These are phyloP conservation scores for Drosophila colorata DNA, from an alignment of 2,888 invertebrate species.

Conservation along the genomic window DNA sequence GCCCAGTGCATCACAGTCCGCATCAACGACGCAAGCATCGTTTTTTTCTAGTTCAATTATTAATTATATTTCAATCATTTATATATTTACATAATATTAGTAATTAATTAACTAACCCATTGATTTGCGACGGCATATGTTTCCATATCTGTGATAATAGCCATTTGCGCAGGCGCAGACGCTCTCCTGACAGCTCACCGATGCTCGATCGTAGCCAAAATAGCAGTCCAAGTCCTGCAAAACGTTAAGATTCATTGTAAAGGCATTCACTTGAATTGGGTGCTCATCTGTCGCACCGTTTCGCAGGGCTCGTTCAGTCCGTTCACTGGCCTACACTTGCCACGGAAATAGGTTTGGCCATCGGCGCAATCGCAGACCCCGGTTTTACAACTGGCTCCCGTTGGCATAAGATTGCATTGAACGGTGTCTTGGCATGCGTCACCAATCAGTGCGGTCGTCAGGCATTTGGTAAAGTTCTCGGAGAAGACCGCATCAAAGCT, in stretches of 20 bases:
- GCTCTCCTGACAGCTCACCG: constrained; percentile 83
- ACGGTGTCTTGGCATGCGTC: constrained; percentile 83
- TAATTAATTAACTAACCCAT: constrained; percentile 74
- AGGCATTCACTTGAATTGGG: background rate
- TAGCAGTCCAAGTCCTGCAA: constrained; percentile 82
- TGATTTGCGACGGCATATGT: constrained; percentile 85
- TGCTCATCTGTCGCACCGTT: constrained; percentile 48
- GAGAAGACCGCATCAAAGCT: constrained; percentile 82
- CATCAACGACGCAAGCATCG: constrained; percentile 84
- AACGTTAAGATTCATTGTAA: background rate
- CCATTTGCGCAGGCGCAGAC: constrained; percentile 84
- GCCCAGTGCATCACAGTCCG: constrained; percentile 83
- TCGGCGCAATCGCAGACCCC: constrained; percentile 85
- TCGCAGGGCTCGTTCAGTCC: constrained; percentile 82
- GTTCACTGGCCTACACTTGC: constrained; percentile 83
- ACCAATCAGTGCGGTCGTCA: constrained; percentile 84
- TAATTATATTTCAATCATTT: no score
- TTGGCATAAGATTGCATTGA: constrained; percentile 86
- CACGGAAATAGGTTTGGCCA: constrained; percentile 83
- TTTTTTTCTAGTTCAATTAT: constrained; percentile 81
- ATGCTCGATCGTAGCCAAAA: constrained; percentile 85
- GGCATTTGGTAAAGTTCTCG: constrained; percentile 81
- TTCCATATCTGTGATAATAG: constrained; percentile 85
- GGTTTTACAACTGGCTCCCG: constrained; percentile 85
- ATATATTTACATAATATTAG: no score